These are phyloP conservation scores for Lepisosteus oculatus DNA, from an alignment of 2,113 vertebrate genomes.

Conservation along the genomic window DNA sequence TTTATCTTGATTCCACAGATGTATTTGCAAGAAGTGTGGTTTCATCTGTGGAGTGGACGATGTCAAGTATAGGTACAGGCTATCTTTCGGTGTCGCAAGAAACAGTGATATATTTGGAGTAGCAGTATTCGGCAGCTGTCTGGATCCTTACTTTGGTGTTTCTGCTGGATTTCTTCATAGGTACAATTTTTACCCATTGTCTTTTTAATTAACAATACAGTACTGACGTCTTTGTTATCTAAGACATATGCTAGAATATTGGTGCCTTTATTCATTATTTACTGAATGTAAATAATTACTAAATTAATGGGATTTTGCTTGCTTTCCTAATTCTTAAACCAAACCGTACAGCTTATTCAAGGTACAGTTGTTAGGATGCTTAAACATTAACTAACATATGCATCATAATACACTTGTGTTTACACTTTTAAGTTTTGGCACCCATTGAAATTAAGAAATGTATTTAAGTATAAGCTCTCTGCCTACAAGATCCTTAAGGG, in stretches of 20 bases:
- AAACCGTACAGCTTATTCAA: not conserved
- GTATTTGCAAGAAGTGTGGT: conserved; percentile 63
- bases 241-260: not conserved
- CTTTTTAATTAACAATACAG: not conserved
- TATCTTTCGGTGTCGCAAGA: conserved; percentile 64
- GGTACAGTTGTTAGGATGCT: not conserved
- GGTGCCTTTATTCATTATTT: not conserved
- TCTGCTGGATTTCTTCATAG: conserved; percentile 62
- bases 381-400: not conserved
- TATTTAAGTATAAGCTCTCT: too few species aligned
- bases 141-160: conserved; percentile 70
- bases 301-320: not conserved
- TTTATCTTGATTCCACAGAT: conserved; percentile 49
- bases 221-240: not conserved
- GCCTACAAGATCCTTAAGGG: too few species aligned
- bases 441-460: too few species aligned
- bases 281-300: not conserved
- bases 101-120: conserved; percentile 54
- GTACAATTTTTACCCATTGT: conserved; percentile 41
- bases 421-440: too few species aligned
- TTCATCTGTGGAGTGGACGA: conserved; percentile 48
- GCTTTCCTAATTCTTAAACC: not conserved
- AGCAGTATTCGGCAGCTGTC: conserved; percentile 73
- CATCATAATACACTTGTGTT: too few species aligned
- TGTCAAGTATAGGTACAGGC: conserved; percentile 64